Evolutionary conservation across 2,797 vertebrate genomes (phyloP), one percentile per base, ranked within the genome.

Genomic region (Hydrolagus colliei): DNA sequence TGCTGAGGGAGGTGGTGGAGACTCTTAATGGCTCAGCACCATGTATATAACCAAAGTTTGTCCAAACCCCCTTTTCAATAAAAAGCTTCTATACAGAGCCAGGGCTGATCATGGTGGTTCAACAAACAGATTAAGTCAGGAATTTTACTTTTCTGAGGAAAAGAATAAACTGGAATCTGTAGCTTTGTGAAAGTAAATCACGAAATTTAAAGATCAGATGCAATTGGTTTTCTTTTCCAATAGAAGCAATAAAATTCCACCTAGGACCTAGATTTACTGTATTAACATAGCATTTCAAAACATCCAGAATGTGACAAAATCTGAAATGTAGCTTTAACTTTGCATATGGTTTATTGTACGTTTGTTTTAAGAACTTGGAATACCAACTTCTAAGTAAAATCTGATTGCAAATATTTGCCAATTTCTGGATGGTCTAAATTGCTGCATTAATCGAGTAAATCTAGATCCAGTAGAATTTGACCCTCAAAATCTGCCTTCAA

Each of bases 11-110:
- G 91, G 91, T 89, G 52, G 27, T 5, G 72, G 91, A 91, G 89
- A 89, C 91, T 93, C 92, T 92, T 92, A 93, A 92, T 91, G 91
- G 89, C 90, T 88, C 89, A 91, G 91, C 77, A 91, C 89, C 91
- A 92, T 91, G 92, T 91, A 92, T 93, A 93, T 90, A 92, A 92
- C 91, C 89, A 91, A 92, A 92, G 92, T 94, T 93, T 92, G 92
- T 91, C 92, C 91, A 88, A 89, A 91, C 91, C 89, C 90, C 92
- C 89, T 89, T 91, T 86, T 92, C 92, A 90, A 89, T 90, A 92
- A 91, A 91, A 90, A 90, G 90, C 92, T 93, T 93, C 92, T 92
- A 92, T 93, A 91, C 92, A 92, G 91, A 91, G 89, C 91, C 92
- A 90, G 90, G 91, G 92, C 92, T 93, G 92, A 91, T 91, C 90